Conservation (phyloP, 2,888 invertebrate genomes). For the Balanococcus diminutus region DNA sequence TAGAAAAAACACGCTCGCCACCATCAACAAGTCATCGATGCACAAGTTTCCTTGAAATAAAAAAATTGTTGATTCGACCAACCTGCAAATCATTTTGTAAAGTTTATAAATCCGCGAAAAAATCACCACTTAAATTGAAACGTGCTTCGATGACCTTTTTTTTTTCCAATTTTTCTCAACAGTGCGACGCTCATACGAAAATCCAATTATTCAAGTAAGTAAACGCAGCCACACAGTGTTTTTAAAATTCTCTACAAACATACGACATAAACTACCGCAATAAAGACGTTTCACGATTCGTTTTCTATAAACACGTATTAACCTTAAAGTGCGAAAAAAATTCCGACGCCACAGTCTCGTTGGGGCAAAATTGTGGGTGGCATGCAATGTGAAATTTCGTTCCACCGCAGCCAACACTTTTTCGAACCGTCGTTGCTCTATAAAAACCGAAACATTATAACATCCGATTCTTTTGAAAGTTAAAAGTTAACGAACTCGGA, state of each 20-base stretch:
- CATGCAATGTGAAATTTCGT: conserved; percentile 31
- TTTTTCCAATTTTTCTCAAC: background rate
- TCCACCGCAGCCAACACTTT: conserved; percentile 6
- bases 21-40: background rate
- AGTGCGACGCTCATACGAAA: background rate
- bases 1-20: background rate
- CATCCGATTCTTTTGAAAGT: conserved; percentile 30
- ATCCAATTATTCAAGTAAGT: conserved; percentile 10
- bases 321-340: background rate
- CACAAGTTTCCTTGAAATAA: background rate
- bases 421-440: background rate
- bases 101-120: background rate
- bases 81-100: background rate
- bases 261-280: background rate
- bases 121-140: conserved; percentile 6
- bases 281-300: background rate
- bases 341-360: background rate
- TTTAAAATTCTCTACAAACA: conserved; percentile 8
- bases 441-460: conserved; percentile 48
- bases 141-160: background rate
- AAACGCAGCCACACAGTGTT: background rate
- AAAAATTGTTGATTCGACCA: background rate
- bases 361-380: conserved; percentile 31
- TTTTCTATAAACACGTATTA: conserved; percentile 5
- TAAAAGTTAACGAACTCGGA: conserved; percentile 50